Base-by-base conservation (phyloP, 2,888 invertebrate genomes). In the Machimus atricapillus region DNA sequence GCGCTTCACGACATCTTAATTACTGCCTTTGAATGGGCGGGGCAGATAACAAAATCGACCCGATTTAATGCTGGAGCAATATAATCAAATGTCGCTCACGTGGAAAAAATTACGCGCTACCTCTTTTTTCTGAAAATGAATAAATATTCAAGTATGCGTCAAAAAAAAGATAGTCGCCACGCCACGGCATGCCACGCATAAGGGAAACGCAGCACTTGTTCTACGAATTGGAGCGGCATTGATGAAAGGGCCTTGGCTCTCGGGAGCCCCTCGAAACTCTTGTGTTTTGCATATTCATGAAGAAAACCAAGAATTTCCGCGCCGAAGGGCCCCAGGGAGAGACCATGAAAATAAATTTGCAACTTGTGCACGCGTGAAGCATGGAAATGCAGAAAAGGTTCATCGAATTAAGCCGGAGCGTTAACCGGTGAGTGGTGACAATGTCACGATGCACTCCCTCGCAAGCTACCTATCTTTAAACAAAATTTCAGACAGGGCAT, bases 201-300 rank as follows among this genome's bases (percentile, higher is more conserved):
- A 23, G 23, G 81, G 16, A 31, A 81, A 27, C 23, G 81, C 81
- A 52, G 16, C n/a, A 52, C 31, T 27, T 14, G 31, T 81, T 81
- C 81, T 56, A 52, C 46, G 81, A 81, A 81, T 56, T 81, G 43
- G 52, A 56, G 52, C 81, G 81, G 81, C 81, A 19, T 81, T 27
- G 31, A 81, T 52, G 52, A 56, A 46, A 81, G 31, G 79, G 31
- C 23, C 27, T 81, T 81, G 6, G 12, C 43, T 46, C 43, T 46
- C 2, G 43, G 43, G 43, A 46, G 52, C 52, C 5, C 66, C 46
- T 31, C 16, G n/a, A 12, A 23, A 31, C n/a, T 81, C 52, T 4
- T 52, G 9, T 34, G 52, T 31, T 46, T 81, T 81, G 81, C 81
- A 81, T 81, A 81, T 81, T 81, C 31, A 81, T 52, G 52, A 76